Conservation (phyloP, 2,888 invertebrate genomes). For the Timema cristinae region DNA sequence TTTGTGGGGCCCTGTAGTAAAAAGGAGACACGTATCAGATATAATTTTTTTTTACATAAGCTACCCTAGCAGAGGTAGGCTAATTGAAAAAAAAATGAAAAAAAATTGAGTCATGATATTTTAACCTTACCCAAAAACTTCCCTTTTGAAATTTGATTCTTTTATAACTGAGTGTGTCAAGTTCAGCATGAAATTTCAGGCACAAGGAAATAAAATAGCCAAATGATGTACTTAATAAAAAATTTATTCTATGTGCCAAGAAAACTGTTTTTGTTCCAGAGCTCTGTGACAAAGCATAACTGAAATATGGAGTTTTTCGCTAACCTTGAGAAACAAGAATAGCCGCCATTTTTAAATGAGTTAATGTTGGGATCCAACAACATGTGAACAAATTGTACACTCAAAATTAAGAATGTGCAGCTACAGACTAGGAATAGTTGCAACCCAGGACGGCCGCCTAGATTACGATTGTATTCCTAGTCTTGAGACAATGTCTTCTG, state of each 20-base stretch:
- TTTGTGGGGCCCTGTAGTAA: background rate
- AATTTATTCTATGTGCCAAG: background rate
- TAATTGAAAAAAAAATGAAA: background rate
- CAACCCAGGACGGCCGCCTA: no score
- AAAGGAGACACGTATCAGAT: background rate
- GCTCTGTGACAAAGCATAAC: conserved; percentile 9
- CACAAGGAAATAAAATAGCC: background rate
- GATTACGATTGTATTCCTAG: no score
- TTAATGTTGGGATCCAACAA: no score
- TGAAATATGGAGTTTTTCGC: background rate
- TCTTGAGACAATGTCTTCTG: no score
- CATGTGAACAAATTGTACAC: no score
- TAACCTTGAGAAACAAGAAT: conserved; percentile 4
- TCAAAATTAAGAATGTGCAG: no score
- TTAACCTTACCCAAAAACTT: background rate
- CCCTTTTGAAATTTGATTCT: background rate
- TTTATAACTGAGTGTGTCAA: background rate
- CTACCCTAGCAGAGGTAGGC: no score
- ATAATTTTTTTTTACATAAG: background rate
- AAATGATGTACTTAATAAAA: background rate
- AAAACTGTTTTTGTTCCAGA: background rate
- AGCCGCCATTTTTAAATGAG: background rate
- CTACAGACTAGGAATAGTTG: no score
- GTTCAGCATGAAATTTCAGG: background rate
- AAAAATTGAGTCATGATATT: background rate